phyloP scores from a whole-genome alignment of 2,113 vertebrate genomes.

The Pyxicephalus adspersus region DNA sequence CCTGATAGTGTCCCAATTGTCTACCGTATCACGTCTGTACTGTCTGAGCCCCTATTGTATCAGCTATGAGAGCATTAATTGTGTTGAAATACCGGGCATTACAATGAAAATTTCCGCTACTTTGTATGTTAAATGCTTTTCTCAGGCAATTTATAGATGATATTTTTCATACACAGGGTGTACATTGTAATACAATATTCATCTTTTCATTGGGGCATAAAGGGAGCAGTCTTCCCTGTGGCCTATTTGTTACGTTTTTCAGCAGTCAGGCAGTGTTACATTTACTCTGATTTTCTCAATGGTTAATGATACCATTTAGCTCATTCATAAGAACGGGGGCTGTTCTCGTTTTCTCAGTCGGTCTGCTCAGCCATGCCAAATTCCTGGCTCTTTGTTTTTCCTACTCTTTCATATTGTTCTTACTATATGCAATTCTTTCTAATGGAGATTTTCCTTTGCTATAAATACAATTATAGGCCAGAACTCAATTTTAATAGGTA shows the following conservation, averaged over 20 bases:
- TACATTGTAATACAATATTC: constrained; percentile 47
- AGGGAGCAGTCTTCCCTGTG: constrained; percentile 10
- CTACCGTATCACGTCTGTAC: neutral
- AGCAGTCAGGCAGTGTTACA: constrained; percentile 32
- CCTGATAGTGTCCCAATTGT: neutral
- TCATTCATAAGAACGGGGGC: constrained; percentile 23
- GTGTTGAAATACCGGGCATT: constrained; percentile 22
- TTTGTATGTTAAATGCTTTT: constrained; percentile 35
- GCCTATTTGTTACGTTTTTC: constrained; percentile 22
- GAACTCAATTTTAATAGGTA: too few relatives aligned
- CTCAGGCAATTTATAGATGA: constrained; percentile 11
- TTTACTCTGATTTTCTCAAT: constrained; percentile 2
- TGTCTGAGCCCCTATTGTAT: neutral
- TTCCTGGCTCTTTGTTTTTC: too few relatives aligned
- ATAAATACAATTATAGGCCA: too few relatives aligned
- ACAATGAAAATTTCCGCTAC: constrained; percentile 40
- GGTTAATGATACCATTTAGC: constrained; percentile 33
- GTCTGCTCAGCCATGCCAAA: neutral
- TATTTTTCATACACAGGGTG: constrained; percentile 15
- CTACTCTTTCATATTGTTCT: too few relatives aligned
- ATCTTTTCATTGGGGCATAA: constrained; percentile 18
- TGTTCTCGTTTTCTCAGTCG: neutral
- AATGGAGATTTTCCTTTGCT: too few relatives aligned
- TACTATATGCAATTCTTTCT: too few relatives aligned
- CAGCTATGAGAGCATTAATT: constrained; percentile 11